Conservation (phyloP, 2,797 vertebrate species). For the Periparus ater region DNA sequence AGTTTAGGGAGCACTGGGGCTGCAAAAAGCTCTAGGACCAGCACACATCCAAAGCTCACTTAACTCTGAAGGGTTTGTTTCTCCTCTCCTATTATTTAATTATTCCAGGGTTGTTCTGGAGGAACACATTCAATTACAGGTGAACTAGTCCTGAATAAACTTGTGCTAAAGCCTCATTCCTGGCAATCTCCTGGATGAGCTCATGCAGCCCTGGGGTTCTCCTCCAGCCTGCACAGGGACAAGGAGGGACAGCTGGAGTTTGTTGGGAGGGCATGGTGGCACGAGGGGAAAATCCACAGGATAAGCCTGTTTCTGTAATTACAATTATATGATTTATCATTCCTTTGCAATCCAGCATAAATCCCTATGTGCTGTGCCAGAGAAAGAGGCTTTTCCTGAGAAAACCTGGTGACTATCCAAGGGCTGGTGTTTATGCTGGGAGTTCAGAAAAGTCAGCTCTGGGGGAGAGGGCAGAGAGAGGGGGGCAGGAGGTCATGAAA, state of each 20-base stretch:
- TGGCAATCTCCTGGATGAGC: background rate
- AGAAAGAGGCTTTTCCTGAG: background rate
- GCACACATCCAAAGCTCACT: background rate
- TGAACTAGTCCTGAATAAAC: background rate
- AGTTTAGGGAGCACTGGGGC: background rate
- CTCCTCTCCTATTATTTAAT: background rate
- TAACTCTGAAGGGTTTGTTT: background rate
- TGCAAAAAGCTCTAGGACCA: background rate
- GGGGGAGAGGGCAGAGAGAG: background rate
- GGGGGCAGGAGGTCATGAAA: background rate
- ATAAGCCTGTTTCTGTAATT: background rate
- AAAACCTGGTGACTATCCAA: background rate
- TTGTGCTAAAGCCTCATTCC: background rate
- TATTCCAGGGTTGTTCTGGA: background rate
- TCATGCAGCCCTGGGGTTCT: background rate
- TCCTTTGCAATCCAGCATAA: background rate
- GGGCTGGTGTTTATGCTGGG: background rate
- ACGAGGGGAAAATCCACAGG: background rate
- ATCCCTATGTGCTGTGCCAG: background rate
- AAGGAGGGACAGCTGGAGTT: accelerated
- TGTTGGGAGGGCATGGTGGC: accelerated
- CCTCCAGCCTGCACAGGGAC: accelerated
- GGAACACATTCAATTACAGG: background rate
- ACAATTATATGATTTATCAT: background rate
- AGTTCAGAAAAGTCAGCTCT: background rate